Conservation (phyloP, 1,140 invertebrate species). For the Zaprionus taronus region DNA sequence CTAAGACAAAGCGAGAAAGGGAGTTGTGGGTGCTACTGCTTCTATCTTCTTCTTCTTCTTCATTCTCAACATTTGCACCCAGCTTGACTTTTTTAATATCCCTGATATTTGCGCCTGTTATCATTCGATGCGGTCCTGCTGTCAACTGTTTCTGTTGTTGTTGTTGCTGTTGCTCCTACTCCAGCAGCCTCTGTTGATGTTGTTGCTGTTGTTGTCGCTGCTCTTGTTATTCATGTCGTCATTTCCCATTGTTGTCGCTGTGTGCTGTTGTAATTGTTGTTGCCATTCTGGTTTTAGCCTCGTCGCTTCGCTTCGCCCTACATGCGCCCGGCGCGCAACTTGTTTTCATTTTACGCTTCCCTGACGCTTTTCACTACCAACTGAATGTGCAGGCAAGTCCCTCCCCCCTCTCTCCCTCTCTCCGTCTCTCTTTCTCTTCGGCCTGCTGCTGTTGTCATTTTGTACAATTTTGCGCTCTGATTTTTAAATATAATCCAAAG, state of each 20-base stretch:
- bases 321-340: constrained; percentile 72
- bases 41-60: constrained; percentile 16
- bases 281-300: constrained; percentile 75
- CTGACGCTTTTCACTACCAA: constrained; percentile 69
- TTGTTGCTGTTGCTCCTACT: background rate
- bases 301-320: constrained; percentile 60
- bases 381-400: constrained; percentile 13
- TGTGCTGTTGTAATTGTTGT: constrained; percentile 75
- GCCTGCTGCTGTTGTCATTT: constrained; percentile 70
- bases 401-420: background rate
- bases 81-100: constrained; percentile 82
- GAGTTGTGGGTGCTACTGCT: background rate
- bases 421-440: background rate
- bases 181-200: constrained; percentile 4
- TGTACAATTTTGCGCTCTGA: constrained; percentile 83
- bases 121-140: constrained; percentile 41
- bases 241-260: constrained; percentile 74
- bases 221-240: constrained; percentile 81
- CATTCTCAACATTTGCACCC: constrained; percentile 72
- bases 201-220: constrained; percentile 34
- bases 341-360: constrained; percentile 82
- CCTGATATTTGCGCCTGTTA: constrained; percentile 67
- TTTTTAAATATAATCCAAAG: constrained; percentile 82
- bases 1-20: background rate
- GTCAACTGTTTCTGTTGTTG: background rate